phyloP scores from a whole-genome alignment of 2,113 vertebrate genomes.

The Mormoops blainvillei region DNA sequence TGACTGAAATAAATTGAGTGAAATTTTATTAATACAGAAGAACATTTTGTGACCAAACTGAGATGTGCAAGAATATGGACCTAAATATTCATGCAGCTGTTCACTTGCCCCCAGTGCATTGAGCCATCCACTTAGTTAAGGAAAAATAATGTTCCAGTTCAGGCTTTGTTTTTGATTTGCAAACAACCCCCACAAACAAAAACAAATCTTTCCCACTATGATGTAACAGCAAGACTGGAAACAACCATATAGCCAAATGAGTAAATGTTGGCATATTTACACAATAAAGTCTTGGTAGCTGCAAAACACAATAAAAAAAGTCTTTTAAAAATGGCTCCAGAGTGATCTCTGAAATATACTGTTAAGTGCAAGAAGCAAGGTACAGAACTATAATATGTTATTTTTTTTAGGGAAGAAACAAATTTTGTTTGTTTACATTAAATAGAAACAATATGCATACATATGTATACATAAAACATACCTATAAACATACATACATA shows the following conservation, averaged over 20 bases:
- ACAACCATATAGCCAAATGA: neutral
- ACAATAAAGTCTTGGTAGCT: neutral
- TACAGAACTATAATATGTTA: neutral
- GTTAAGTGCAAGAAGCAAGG: neutral
- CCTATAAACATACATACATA: neutral
- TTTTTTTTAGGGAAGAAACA: neutral
- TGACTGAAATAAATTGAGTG: neutral
- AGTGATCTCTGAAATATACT: neutral
- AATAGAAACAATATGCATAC: neutral
- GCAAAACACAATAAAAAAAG: neutral
- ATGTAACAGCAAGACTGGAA: neutral
- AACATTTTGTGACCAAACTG: neutral
- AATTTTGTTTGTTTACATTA: neutral
- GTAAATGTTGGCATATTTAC: neutral
- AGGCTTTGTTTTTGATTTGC: neutral
- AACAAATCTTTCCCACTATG: neutral
- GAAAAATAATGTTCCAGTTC: neutral
- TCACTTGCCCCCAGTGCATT: neutral
- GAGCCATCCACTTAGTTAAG: neutral
- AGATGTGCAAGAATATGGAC: neutral
- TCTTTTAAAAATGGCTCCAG: neutral
- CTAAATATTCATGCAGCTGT: conserved; percentile 9
- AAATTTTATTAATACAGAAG: neutral
- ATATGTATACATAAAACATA: neutral
- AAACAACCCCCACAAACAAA: conserved; percentile 14